These are phyloP conservation scores for Passer montanus DNA, from an alignment of 2,113 vertebrate genomes.

Conservation along the genomic window DNA sequence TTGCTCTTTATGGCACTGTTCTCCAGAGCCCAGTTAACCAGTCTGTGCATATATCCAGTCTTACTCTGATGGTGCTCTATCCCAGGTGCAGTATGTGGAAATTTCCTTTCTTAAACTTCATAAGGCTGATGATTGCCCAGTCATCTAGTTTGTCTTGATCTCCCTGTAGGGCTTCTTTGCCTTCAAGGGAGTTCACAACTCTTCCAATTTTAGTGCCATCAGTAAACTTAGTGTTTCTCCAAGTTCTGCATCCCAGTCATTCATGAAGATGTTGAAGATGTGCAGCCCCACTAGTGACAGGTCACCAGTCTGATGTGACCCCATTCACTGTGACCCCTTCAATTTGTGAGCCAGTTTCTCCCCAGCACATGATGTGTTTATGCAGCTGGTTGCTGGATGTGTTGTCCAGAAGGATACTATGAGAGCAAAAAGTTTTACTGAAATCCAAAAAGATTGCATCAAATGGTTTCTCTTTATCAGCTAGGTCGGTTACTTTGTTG, in stretches of 20 bases:
- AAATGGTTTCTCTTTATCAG: neutral
- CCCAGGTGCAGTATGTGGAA: neutral
- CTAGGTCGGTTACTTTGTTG: neutral
- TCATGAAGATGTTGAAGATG: neutral
- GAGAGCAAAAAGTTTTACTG: neutral
- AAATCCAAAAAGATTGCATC: neutral
- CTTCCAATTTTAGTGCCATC: neutral
- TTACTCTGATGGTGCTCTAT: rapidly evolving
- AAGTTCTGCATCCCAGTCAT: neutral
- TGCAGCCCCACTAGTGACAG: neutral
- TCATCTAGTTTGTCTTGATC: neutral
- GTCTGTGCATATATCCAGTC: neutral
- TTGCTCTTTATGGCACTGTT: rapidly evolving
- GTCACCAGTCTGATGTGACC: neutral
- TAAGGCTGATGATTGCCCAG: rapidly evolving
- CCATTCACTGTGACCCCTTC: neutral
- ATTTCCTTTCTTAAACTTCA: neutral
- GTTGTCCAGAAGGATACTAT: neutral
- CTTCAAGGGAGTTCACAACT: neutral
- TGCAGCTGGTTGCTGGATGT: neutral
- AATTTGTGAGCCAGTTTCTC: rapidly evolving
- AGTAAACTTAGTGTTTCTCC: neutral
- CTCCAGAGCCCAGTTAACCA: neutral
- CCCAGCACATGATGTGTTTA: neutral
- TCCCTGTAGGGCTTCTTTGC: neutral